Evolutionary conservation across 2,797 vertebrate genomes (phyloP).

Genomic region (Darevskia mixta): DNA sequence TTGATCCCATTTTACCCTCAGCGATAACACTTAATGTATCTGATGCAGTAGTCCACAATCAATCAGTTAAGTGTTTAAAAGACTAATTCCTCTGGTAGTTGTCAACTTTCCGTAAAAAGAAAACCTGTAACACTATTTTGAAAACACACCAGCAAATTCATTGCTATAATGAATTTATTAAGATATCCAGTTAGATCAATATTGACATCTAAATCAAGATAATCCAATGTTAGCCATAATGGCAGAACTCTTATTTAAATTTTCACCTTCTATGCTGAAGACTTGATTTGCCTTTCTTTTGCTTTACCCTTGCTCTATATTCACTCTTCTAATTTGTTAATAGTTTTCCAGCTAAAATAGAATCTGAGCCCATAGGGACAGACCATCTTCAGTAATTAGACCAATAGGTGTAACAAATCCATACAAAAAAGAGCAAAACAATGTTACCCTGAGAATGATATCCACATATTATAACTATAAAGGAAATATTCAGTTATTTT

Average conservation of each 20-base stretch:
- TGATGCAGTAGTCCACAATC: no score
- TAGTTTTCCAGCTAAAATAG: constrained; percentile 70
- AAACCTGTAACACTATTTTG: not conserved
- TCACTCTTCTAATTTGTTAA: constrained; percentile 55
- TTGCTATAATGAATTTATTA: not conserved
- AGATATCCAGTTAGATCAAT: not conserved
- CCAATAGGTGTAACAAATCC: constrained; percentile 34
- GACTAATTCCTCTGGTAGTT: no score
- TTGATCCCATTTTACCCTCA: no score
- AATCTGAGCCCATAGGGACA: constrained; percentile 60
- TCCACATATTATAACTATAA: not conserved
- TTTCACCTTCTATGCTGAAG: constrained; percentile 3
- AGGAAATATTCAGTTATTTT: not conserved
- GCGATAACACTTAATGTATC: no score
- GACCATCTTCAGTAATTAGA: constrained; percentile 64
- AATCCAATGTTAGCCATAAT: not conserved
- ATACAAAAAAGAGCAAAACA: constrained; percentile 27
- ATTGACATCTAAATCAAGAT: not conserved
- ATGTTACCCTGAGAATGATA: not conserved
- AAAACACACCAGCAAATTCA: not conserved
- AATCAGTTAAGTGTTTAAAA: no score
- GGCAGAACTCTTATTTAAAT: constrained; percentile 16
- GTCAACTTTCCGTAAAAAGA: not conserved
- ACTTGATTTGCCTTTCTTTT: constrained; percentile 11
- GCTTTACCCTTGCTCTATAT: constrained; percentile 73